Base-by-base conservation (phyloP, 1,140 invertebrate genomes). In the Ostrea edulis region DNA sequence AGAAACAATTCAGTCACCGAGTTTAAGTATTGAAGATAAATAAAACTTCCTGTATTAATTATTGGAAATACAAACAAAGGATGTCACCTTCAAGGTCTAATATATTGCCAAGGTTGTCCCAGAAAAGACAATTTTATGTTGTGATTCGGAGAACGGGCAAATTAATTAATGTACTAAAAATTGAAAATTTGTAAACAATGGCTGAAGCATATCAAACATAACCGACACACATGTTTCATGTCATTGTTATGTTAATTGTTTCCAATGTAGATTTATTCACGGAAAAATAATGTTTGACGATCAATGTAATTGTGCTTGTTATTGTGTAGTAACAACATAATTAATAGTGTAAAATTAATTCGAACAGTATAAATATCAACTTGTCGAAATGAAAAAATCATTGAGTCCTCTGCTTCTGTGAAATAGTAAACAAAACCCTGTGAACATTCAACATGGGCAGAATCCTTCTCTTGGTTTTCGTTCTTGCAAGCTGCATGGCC, bases 401-500 rank as follows among this genome's bases (percentile, higher is more conserved):
- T 77, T 14, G n/a, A 77, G 25, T 77, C 68, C 12, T 29, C 14
- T n/a, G 55, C 17, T 62, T 62, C 14, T n/a, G 17, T 62, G n/a
- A n/a, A 77, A 14, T 22, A 22, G 5, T 14, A 77, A 22, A 25
- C 22, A 77, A n/a, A n/a, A 5, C 58, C 58, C 14, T n/a, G 14
- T 14, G 58, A 14, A 9, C 9, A 20, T 62, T 20, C 25, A 35
- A 77, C 22, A 77, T 77, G 68, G 25, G 68, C 68, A 25, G 25
- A 25, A 77, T 25, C 11, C 29, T 77, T 77, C 35, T 77, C 68
- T 35, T 77, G 14, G 25, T 77, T 77, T 77, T 77, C 25, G 9
- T 77, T 77, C 68, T 77, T 29, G 68, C 25, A 22, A 29, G 9
- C 29, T 77, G 68, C 68, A 77, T 77, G 68, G 68, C 68, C 4